A percentile compares a stretch with the other conserved stretches of the same genome.
These are phyloP conservation scores for Heliconius aoede DNA, from an alignment of 2,888 invertebrate genomes.

Conservation along the genomic window DNA sequence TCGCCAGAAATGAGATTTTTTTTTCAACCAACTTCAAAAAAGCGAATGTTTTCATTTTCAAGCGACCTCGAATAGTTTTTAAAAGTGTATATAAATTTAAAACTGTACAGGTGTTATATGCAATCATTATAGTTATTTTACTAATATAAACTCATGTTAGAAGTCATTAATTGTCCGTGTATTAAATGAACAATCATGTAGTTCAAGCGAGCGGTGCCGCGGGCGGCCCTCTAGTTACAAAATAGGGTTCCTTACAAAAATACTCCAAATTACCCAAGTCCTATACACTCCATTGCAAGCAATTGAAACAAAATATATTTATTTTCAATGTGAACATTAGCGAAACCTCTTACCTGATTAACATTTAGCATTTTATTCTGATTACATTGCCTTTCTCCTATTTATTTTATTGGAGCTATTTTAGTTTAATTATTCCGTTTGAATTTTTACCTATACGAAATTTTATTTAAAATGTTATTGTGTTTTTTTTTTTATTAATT, in stretches of 20 bases:
- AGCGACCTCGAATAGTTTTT: no score
- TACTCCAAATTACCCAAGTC: constrained; percentile 9
- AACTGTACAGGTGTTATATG: no score
- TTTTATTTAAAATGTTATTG: background rate
- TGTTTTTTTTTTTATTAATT: background rate
- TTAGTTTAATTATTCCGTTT: constrained; percentile 25
- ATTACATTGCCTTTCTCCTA: constrained; percentile 23
- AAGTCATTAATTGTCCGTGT: no score
- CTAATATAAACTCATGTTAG: no score
- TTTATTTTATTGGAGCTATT: constrained; percentile 13
- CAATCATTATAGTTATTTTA: no score
- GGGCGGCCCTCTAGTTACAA: no score
- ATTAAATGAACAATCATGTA: no score
- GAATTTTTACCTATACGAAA: constrained; percentile 11
- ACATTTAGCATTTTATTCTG: constrained; percentile 38
- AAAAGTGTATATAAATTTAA: no score
- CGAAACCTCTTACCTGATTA: constrained; percentile 43
- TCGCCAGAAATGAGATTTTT: no score
- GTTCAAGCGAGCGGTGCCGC: no score
- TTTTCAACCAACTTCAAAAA: no score
- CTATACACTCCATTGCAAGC: background rate
- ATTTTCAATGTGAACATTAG: constrained; percentile 30
- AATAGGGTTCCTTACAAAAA: background rate
- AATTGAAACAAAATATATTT: constrained; percentile 24
- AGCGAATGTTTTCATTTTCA: no score